Conservation (phyloP, 2,888 invertebrate species). For the Megaustenia siamemsis region DNA sequence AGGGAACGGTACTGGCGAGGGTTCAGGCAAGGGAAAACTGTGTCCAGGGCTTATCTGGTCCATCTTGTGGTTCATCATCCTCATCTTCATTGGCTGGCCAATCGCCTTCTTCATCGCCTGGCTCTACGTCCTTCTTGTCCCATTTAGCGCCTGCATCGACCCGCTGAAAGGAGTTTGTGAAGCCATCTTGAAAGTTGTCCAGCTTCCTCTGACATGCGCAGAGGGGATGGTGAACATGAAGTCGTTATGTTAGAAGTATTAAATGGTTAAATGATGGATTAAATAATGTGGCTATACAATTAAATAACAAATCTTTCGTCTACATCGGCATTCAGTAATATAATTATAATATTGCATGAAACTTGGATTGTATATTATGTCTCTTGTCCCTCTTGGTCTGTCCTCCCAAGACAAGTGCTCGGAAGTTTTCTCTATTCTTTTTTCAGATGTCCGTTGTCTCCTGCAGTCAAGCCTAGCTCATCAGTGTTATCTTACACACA, state of each 20-base stretch:
- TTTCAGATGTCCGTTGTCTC: too few relatives aligned
- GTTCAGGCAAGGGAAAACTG: slow-evolving; percentile 51
- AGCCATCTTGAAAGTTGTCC: slow-evolving; percentile 73
- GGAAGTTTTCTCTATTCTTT: too few relatives aligned
- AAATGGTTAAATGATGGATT: too few relatives aligned
- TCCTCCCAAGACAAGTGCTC: too few relatives aligned
- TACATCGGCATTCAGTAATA: too few relatives aligned
- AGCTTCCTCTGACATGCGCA: slow-evolving; percentile 76
- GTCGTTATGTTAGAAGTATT: slow-evolving; percentile 65
- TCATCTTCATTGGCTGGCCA: slow-evolving; percentile 78
- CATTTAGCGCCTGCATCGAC: slow-evolving; percentile 75
- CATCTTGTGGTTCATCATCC: slow-evolving; percentile 76
- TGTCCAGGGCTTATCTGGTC: slow-evolving; percentile 74
- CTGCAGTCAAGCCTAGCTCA: too few relatives aligned
- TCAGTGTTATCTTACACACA: too few relatives aligned
- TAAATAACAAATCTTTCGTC: too few relatives aligned
- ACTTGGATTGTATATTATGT: too few relatives aligned
- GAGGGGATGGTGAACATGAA: slow-evolving; percentile 77
- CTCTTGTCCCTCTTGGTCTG: too few relatives aligned
- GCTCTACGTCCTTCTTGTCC: slow-evolving; percentile 77
- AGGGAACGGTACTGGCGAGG: slow-evolving; percentile 68
- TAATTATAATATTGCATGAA: too few relatives aligned
- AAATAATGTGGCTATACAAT: too few relatives aligned
- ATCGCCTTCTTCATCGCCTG: slow-evolving; percentile 76
- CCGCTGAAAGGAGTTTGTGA: slow-evolving; percentile 73